Percentiles rank a stretch among this genome's conserved stretches.
Conservation (phyloP, 53 echinoderm and acorn worm species). For the Echinarachnius parma region DNA sequence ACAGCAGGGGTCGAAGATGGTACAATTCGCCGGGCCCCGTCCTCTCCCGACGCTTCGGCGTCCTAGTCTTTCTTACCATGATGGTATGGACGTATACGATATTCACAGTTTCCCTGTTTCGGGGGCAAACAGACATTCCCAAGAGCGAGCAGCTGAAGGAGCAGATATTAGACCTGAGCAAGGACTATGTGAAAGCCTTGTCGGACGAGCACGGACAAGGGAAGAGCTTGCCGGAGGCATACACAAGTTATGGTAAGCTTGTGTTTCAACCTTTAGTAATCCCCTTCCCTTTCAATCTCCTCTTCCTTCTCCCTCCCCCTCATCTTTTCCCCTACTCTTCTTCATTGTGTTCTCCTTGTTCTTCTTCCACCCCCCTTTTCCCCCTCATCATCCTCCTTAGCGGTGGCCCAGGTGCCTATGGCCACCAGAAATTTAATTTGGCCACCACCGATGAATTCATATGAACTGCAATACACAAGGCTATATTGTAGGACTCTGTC, state of each 20-base stretch:
- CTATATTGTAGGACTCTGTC: too few relatives aligned
- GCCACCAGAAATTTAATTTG: too few relatives aligned
- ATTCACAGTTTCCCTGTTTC: constrained; percentile 23
- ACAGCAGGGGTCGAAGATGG: constrained; percentile 12
- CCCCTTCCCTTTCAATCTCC: too few relatives aligned
- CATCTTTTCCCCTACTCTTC: too few relatives aligned
- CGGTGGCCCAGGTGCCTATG: too few relatives aligned
- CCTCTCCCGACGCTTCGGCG: constrained; percentile 25
- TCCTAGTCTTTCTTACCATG: constrained; percentile 34
- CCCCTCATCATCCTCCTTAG: too few relatives aligned
- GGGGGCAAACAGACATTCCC: constrained; percentile 33
- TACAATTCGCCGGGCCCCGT: not conserved
- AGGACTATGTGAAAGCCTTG: constrained; percentile 81
- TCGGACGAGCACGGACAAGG: constrained; percentile 65
- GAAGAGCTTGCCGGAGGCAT: constrained; percentile 57
- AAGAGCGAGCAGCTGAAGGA: constrained; percentile 69
- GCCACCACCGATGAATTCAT: too few relatives aligned
- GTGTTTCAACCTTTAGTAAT: not conserved
- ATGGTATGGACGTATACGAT: constrained; percentile 36
- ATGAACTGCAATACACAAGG: too few relatives aligned
- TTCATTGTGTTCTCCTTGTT: too few relatives aligned
- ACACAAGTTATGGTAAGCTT: constrained; percentile 74
- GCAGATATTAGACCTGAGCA: constrained; percentile 79
- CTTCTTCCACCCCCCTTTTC: too few relatives aligned
- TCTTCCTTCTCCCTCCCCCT: too few relatives aligned